Evolutionary conservation across 92 coral and sea anemone species (phyloP), one percentile per base, ranked within the genome.

Genomic region (Siderastrea radians): DNA sequence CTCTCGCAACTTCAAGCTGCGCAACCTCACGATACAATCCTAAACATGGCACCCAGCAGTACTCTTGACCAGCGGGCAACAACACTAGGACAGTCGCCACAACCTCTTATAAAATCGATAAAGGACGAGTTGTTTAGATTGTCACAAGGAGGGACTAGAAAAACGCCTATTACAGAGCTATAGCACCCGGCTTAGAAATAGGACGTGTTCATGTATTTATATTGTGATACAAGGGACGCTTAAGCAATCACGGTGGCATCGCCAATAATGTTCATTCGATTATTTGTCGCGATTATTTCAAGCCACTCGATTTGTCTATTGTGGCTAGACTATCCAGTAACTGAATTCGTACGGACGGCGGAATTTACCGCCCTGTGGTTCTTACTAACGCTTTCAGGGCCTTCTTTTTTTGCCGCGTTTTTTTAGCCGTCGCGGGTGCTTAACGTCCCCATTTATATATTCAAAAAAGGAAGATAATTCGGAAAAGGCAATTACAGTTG

Each of bases 81-180:
- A 55, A 68, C 92, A 62, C 83, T 96, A 55, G 98, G 99, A 74
- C 91, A 91, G 80, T 83, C 98, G 46, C 97, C 99, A 4, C 97
- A 97, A 78, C 99, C 99, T 0, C 93, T 97, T 1, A 96, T 97
- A 19, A 90, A 95, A 66, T 96, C 99, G 8, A 97, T 97, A 26
- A 97, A 97, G 62, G 97, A 93, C 58, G 99, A 97, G 71, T 84
- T 97, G 19, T 74, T 95, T 80, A 84, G 99, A 85, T 84, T 97
- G 59, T 94, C 98, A 1, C 88, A 90, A 67, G 98, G 99, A 9
- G 92, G 84, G 63, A 70, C 80, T 7, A 84, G 92, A 74, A 86
- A 92, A 74, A 95, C 98, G 11, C 93, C 91, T 38, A 94, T 96
- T 11, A 94, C 94, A 0, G 97, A 94, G 68, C 61, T 94, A 80